Percentiles rank a stretch among this genome's conserved stretches.
Conservation (phyloP, 2,888 invertebrate genomes). For the Amorpha juglandis region DNA sequence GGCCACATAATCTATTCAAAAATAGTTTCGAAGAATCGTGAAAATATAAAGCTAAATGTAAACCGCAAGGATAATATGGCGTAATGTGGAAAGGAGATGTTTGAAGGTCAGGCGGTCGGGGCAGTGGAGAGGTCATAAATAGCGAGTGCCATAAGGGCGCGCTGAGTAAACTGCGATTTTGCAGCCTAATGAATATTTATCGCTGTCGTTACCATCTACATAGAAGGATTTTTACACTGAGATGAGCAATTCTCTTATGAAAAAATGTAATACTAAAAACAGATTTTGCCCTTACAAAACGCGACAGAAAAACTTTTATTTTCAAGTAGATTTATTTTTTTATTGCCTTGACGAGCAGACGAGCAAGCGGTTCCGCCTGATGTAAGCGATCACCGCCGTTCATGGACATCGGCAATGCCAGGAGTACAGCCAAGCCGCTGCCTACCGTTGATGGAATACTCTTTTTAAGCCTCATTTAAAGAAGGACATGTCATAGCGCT, state of each 20-base stretch:
- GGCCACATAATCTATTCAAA: constrained; percentile 1
- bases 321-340: neutral
- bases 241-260: neutral
- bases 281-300: neutral
- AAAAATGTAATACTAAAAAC: neutral
- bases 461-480: no score
- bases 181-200: constrained; percentile 19
- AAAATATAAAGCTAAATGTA: neutral
- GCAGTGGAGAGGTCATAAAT: neutral
- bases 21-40: neutral
- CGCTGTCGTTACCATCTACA: neutral
- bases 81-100: constrained; percentile 6
- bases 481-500: no score
- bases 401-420: no score
- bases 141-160: constrained; percentile 10
- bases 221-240: neutral
- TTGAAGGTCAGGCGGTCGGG: neutral
- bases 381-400: no score
- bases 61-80: neutral
- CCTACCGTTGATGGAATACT: no score
- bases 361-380: no score
- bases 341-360: no score
- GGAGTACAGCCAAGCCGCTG: no score
- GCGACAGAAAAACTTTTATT: neutral
- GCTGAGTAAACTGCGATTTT: constrained; percentile 11